Conservation (phyloP, 1,140 invertebrate species). For the Hirudo medicinalis region DNA sequence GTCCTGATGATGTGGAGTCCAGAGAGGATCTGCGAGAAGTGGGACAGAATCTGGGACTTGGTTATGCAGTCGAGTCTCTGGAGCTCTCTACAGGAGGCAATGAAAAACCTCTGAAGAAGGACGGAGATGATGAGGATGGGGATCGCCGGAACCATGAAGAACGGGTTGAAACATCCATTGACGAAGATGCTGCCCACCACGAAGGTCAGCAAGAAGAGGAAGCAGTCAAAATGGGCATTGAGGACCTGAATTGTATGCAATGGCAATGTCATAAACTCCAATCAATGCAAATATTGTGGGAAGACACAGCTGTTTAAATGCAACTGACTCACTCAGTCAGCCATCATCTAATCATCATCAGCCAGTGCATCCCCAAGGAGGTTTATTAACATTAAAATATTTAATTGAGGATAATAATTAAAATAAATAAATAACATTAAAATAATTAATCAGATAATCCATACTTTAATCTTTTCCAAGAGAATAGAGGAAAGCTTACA, state of each 20-base stretch:
- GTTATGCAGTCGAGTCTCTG: slow-evolving; percentile 24
- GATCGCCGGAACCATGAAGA: slow-evolving; percentile 15
- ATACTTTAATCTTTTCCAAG: background rate
- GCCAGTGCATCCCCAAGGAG: background rate
- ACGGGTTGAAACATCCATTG: slow-evolving; percentile 16
- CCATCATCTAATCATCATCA: no score
- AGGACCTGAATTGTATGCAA: background rate
- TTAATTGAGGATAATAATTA: background rate
- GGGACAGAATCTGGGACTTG: slow-evolving; percentile 21
- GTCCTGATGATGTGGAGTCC: slow-evolving; percentile 20
- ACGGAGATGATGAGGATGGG: slow-evolving; percentile 18
- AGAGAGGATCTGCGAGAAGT: slow-evolving; percentile 21
- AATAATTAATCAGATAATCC: no score
- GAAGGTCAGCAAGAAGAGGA: slow-evolving; percentile 10
- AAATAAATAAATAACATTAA: background rate
- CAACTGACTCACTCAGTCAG: no score
- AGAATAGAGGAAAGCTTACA: background rate
- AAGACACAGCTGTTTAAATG: no score
- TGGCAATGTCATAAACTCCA: no score
- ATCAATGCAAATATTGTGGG: no score
- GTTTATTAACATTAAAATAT: no score
- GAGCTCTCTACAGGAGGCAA: slow-evolving; percentile 21
- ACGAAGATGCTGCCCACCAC: slow-evolving; percentile 18
- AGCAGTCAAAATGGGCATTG: slow-evolving; percentile 3
- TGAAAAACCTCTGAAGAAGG: slow-evolving; percentile 20